Conservation (phyloP, 92 coral and sea anemone species). For the Scolanthus callimorphus region DNA sequence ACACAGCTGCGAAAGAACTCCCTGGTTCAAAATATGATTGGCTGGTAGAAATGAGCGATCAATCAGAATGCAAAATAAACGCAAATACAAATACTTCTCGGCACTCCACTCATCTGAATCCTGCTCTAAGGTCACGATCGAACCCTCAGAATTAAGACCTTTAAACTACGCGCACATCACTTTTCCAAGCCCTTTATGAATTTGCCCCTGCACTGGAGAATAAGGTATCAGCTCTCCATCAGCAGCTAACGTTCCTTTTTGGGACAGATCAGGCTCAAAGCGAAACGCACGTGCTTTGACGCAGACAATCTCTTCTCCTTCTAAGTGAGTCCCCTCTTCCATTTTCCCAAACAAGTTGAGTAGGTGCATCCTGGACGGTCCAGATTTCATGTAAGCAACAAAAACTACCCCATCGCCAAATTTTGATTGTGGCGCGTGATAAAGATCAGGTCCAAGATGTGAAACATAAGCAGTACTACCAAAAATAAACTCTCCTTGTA, state of each 20-base stretch:
- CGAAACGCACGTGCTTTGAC: constrained; percentile 84
- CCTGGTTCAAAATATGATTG: too few species aligned
- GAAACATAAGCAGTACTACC: constrained; percentile 60
- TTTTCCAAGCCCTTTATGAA: constrained; percentile 77
- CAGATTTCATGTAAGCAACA: constrained; percentile 57
- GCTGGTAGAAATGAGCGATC: too few species aligned
- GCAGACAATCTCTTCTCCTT: constrained; percentile 48
- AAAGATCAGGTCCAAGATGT: constrained; percentile 73
- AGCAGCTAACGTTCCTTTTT: constrained; percentile 64
- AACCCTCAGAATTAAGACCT: too few species aligned
- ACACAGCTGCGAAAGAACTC: too few species aligned
- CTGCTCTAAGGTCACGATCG: too few species aligned
- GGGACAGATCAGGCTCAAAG: constrained; percentile 70
- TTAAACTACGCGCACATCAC: constrained; percentile 67
- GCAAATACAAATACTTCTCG: too few species aligned
- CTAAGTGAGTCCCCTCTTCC: constrained; percentile 75
- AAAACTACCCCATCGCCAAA: constrained; percentile 87
- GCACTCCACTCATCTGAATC: too few species aligned
- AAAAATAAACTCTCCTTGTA: constrained; percentile 80
- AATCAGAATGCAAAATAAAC: too few species aligned
- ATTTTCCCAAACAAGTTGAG: constrained; percentile 60
- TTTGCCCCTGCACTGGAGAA: constrained; percentile 80
- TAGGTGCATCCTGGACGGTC: constrained; percentile 47
- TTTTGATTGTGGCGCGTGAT: constrained; percentile 66
- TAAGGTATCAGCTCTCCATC: constrained; percentile 88